Base-by-base conservation (phyloP, 2,888 invertebrate species). In the Eristalinus aeneus region DNA sequence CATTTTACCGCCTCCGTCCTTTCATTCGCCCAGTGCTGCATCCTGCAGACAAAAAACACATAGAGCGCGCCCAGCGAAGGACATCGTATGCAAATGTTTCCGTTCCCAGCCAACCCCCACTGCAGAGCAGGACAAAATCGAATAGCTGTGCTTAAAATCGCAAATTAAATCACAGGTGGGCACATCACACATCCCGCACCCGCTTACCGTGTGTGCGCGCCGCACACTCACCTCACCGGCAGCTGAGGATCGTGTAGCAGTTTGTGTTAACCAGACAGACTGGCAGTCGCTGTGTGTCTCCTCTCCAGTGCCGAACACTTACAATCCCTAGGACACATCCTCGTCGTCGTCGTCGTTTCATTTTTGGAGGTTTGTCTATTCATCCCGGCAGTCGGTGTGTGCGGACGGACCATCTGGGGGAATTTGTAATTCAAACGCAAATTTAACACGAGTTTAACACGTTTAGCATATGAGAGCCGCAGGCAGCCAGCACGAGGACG, bases 101-200 rank as follows among this genome's bases (percentile, higher is more conserved):
- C 60, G 32, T 64, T 39, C 53, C 46, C n/a, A 39, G 32, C 1
- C 34, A 31, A 32, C 36, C 53, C 61, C 53, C 61, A 16, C 54
- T 9, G 10, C 46, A 16, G 60, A 54, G 53, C 32, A 73, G 85
- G 73, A 85, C 80, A 53, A 72, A 80, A 80, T 80, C 80, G 76
- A 85, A 80, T 80, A 16, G 46, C 46, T 76, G 34, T 76, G 76
- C 75, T 85, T 73, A 77, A 85, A 85, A 77, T 80, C 85, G 85
- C 80, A 85, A 85, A 85, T 85, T 85, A 77, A 85, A 85, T 80
- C 85, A 85, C 85, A 85, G 85, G 85, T 85, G 76, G 72, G 63
- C 63, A 85, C 58, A 85, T 75, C 71, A 36, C 67, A 75, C 72
- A 58, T 75, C 60, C 56, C 36, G 34, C 16, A 1, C 46, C 16